Evolutionary conservation across 2,113 vertebrate species (phyloP), one percentile per base, ranked within the genome.

Genomic region (Cisticola juncidis): DNA sequence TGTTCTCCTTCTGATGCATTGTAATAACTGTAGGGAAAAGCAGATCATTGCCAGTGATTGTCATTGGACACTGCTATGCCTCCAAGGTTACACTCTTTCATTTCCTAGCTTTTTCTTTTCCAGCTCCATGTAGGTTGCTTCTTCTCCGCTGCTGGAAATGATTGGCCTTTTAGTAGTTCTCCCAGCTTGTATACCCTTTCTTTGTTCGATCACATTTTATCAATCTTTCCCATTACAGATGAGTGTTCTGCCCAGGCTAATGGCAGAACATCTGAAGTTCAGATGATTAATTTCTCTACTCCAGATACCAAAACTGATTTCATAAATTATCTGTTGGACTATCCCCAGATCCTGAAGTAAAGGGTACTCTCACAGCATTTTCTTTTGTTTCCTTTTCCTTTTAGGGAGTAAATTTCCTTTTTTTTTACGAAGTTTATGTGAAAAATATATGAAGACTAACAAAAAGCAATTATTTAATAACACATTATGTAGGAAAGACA

Each of bases 401-500:
- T 45, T 25, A 86, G 14, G 6, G 64, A 58, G 6, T 29, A 14
- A 21, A 22, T 47, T 45, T 76, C 45, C 6, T 2, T 38, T 57
- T 88, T 72, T 88, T 72, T 33, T 11, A 47, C 15, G 28, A n/a
- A 58, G 7, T 51, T 83, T 65, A 16, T 20, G 29, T 18, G 18
- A 15, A 42, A 78, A 14, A 35, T 36, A 1, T 35, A 36, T 66
- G 29, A 78, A 51, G 47, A 68, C 19, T 56, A 48, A 23, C 5
- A 62, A 44, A 42, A 48, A 74, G 1, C 33, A 76, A n/a, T 70
- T 70, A 21, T 45, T 54, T 81, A 71, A 42, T 17, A 65, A 4
- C 40, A 42, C 0, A 3, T 62, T 53, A 53, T 54, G 2, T 51
- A 47, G 6, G 20, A 61, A 72, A 31, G 1, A 3, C 5, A 11